phyloP scores from a whole-genome alignment of 2,888 invertebrate genomes.

The Mimas tiliae region DNA sequence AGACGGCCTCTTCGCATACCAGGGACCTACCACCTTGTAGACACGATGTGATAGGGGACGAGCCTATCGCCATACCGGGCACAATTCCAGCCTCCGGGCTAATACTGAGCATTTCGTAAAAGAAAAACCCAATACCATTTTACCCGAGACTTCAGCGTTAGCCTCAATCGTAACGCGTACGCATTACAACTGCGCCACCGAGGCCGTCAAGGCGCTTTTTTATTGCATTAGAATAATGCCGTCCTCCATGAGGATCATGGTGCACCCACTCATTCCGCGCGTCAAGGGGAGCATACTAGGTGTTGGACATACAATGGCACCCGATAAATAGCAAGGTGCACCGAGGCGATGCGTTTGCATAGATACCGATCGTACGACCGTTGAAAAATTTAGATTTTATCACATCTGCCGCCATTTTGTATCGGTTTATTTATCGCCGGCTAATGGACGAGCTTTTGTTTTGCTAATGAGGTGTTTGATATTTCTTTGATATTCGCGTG shows the following conservation, averaged over 20 bases:
- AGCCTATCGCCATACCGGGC: too few species aligned
- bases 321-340: constrained; percentile 27
- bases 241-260: constrained; percentile 32
- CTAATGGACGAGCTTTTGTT: constrained; percentile 6
- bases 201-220: too few species aligned
- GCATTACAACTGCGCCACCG: too few species aligned
- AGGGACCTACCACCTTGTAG: too few species aligned
- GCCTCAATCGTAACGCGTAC: too few species aligned
- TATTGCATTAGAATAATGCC: constrained; percentile 8
- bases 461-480: constrained; percentile 15
- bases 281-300: constrained; percentile 28
- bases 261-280: constrained; percentile 39
- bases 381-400: constrained; percentile 22
- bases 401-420: background rate
- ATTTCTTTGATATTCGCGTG: background rate
- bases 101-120: too few species aligned
- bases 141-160: too few species aligned
- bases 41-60: too few species aligned
- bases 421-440: background rate
- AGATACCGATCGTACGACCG: constrained; percentile 20
- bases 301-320: constrained; percentile 25
- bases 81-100: too few species aligned
- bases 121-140: too few species aligned
- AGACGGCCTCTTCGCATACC: too few species aligned
- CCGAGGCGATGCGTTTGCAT: constrained; percentile 10